phyloP scores from a whole-genome alignment of 2,113 vertebrate genomes.

The Calyptommatus sinebrachiatus region DNA sequence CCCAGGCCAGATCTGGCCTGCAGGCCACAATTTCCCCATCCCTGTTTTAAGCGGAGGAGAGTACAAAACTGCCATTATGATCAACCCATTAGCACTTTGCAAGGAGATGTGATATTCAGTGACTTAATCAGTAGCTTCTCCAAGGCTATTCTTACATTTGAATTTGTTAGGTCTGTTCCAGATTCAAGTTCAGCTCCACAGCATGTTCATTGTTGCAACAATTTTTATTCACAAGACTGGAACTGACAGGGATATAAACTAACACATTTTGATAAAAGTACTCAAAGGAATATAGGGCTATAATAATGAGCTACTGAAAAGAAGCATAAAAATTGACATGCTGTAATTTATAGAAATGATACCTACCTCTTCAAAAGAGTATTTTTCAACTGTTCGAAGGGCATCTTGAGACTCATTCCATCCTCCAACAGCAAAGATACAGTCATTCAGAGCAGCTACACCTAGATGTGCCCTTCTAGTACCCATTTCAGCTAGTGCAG shows the following conservation, averaged over 20 bases:
- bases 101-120: neutral
- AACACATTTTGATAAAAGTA: neutral
- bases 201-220: neutral
- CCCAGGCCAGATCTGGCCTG: no score
- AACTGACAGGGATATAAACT: neutral
- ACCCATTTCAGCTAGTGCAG: conserved; percentile 86
- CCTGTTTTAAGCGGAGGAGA: no score
- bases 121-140: neutral
- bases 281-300: neutral
- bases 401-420: conserved; percentile 92
- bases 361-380: conserved; percentile 91
- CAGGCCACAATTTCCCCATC: no score
- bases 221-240: neutral
- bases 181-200: neutral
- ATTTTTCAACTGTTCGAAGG: conserved; percentile 91
- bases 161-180: neutral
- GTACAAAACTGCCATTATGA: neutral
- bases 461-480: conserved; percentile 90
- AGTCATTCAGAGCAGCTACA: conserved; percentile 89
- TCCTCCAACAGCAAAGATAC: conserved; percentile 91
- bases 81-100: neutral
- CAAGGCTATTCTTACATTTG: neutral
- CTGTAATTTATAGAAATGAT: conserved; percentile 3
- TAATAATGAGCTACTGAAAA: neutral
- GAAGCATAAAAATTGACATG: neutral